Base-by-base conservation (phyloP, 2,888 invertebrate genomes). In the Idaea aversata region DNA sequence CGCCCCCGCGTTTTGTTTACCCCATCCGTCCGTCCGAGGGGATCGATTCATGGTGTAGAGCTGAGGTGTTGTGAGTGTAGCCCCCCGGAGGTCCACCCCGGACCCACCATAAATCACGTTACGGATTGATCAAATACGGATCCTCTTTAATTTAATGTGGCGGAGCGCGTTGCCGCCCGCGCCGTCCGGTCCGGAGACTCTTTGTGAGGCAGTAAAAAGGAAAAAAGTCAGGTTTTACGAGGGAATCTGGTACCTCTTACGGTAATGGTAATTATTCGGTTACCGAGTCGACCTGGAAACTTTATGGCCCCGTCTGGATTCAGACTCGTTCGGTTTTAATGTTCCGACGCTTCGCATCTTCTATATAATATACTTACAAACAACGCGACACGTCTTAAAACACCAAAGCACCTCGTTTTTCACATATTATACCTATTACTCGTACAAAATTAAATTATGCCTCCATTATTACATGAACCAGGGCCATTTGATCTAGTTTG, bases 11-110 rank as follows among this genome's bases (percentile, higher is more conserved):
- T 80, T 86, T 47, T 87, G 86, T 87, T 87, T 86, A 87, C 80
- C 82, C 78, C 80, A 75, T 72, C 75, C 78, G 78, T 47, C 47
- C 47, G 47, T 47, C 47, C 47, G 47, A 47, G 47, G 47, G 47
- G 80, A 83, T 81, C 82, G 80, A 81, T 81, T 79, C 78, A 79
- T 85, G 82, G 78, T 83, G 81, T 47, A 80, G 83, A 82, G 82
- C 84, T 82, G 84, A 87, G 86, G 89, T 90, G 90, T 89, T 88
- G 88, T 90, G 90, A 83, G 88, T 90, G 88, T 65, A 16, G 57
- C 15, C 2, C 65, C 47, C 67, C 64, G 65, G 61, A 65, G 63
- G 25, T 58, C 61, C 66, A 10, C 59, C 25, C 34, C 63, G 61
- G 61, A 36, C 61, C 61, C 57, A 59, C 63, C 66, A 63, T 16